These are phyloP conservation scores for Alauda arvensis DNA, from an alignment of 2,797 vertebrate species.

Conservation along the genomic window DNA sequence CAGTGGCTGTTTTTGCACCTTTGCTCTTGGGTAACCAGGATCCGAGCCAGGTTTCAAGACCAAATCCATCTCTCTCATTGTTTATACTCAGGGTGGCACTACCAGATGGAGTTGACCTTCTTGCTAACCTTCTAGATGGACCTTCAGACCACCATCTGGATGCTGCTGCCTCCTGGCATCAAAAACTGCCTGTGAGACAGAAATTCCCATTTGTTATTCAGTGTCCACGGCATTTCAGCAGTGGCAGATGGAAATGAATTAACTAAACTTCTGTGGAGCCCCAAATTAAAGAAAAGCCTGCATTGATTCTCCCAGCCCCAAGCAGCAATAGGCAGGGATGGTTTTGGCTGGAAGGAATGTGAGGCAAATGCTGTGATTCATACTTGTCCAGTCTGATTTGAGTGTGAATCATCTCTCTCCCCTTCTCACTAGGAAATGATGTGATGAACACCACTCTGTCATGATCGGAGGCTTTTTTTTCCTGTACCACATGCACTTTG, in stretches of 20 bases:
- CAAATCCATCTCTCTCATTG: background rate
- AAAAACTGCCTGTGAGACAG: background rate
- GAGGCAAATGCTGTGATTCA: slow-evolving; percentile 14
- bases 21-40: background rate
- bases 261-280: background rate
- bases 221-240: background rate
- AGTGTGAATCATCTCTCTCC: background rate
- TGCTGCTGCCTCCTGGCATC: background rate
- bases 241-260: background rate
- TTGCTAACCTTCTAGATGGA: background rate
- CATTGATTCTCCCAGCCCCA: background rate
- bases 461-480: background rate
- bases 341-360: background rate
- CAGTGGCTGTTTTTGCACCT: background rate
- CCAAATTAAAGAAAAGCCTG: background rate
- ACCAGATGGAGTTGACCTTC: background rate
- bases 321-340: background rate
- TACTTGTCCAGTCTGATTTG: background rate
- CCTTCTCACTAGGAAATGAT: background rate
- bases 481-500: background rate
- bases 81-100: background rate
- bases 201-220: background rate
- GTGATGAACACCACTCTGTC: background rate
- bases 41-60: background rate
- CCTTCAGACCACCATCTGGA: background rate